Base-by-base conservation (phyloP, 1,140 invertebrate genomes). In the Dolichoris vasculosae region DNA sequence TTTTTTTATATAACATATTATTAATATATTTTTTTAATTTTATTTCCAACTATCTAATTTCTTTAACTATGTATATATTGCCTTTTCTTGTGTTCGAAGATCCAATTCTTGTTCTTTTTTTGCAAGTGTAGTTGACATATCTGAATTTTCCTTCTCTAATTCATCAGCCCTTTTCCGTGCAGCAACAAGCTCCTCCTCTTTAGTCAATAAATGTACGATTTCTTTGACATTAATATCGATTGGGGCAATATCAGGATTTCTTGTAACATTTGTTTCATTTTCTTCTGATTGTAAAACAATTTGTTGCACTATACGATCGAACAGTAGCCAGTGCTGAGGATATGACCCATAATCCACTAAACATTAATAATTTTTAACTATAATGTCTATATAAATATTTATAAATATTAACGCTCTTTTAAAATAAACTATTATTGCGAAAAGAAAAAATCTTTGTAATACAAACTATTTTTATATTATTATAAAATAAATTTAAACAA, bases 291-390 rank as follows among this genome's bases (percentile, higher is more conserved):
- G 98, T n/a, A 99, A 93, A 38, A 98, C 96, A 51, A 99, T 95
- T 93, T 99, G 98, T 91, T 99, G 99, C n/a, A 98, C 95, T 77
- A 99, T 96, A 80, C 98, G 95, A 92, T 99, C 98, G 89, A 99
- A 97, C 46, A 99, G 94, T 40, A 98, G 93, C 98, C 98, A 99
- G 90, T 99, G 97, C 86, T 98, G 97, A 38, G 96, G 96, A 93
- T 97, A 96, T 2, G 96, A 96, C 78, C 96, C 96, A 88, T 97
- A 97, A 87, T 97, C 96, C 93, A 96, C 94, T 95, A 88, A 94
- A 93, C 51, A 91, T n/a, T n/a, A n/a, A n/a, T n/a, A n/a, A n/a
- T n/a, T n/a, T n/a, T n/a, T n/a, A n/a, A n/a, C n/a, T n/a, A n/a
- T n/a, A n/a, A n/a, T n/a, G n/a, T n/a, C n/a, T n/a, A n/a, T n/a